Base-by-base conservation (phyloP, 1,140 invertebrate species). In the Holotrichia oblita region DNA sequence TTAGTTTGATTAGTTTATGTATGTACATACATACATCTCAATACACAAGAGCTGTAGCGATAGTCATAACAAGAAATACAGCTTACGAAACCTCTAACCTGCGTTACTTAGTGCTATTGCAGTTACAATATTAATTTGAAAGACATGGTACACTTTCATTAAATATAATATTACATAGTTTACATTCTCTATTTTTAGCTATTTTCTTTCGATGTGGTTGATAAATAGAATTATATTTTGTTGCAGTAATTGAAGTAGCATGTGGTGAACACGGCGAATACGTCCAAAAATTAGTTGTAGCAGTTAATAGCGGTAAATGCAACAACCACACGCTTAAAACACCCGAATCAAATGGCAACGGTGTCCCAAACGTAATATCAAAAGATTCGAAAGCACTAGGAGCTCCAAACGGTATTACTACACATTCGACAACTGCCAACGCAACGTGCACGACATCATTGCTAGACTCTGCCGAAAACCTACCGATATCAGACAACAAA, bases 251-350 rank as follows among this genome's bases (percentile, higher is more conserved):
- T 92, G 96, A 98, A 87, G 95, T 98, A 24, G 96, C 96, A 0
- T 94, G 94, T 80, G 96, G 97, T 0, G 97, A 98, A 84, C 96
- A 97, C 85, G 97, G 97, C 0, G 95, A 97, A 79, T 95, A 94
- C 84, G 93, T 96, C 6, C 91, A 93, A 79, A 95, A 94, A 85
- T 88, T 98, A 61, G 94, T 96, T 27, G 90, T 92, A 81, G 94
- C 96, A 9, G 94, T 97, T 3, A 94, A 94, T 83, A 92, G 92
- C 81, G 94, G 95, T 14, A 92, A 92, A 83, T 95, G 94, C 84
- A 93, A 92, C 79, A 92, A 91, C 81, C 91, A 82, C 82, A 6
- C 59, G 4, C 78, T 80, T 86, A 77, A 72, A 77, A 79, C 78
- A 17, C 78, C 78, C 34, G 75, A 79, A 76, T 84, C 8, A 85